Percentiles rank a stretch among this genome's conserved stretches.
These are phyloP conservation scores for Pseudolaguvia tuberculata DNA, from an alignment of 2,113 vertebrate species.

Conservation along the genomic window DNA sequence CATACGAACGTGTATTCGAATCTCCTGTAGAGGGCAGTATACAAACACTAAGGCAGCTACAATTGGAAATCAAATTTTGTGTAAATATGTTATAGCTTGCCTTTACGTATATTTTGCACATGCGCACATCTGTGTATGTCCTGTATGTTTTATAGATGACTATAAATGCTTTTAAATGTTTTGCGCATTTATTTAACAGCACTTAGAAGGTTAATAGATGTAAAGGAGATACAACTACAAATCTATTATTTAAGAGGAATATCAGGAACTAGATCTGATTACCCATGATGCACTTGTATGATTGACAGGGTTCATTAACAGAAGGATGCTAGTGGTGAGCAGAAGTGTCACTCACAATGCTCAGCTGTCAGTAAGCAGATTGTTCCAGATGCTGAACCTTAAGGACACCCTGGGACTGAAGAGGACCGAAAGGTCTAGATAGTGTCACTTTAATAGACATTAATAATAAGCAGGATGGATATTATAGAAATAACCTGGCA, in stretches of 20 bases:
- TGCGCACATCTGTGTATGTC: neutral
- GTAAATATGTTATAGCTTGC: neutral
- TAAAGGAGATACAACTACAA: neutral
- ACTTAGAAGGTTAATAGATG: neutral
- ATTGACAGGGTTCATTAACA: constrained; percentile 25
- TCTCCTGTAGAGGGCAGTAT: constrained; percentile 12
- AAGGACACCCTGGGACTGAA: neutral
- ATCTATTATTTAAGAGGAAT: neutral
- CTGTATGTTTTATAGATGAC: neutral
- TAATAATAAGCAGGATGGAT: neutral
- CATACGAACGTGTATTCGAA: neutral
- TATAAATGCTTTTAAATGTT: neutral
- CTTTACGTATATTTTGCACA: neutral
- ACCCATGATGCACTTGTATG: constrained; percentile 10
- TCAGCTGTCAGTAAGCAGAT: constrained; percentile 14
- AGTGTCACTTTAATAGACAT: neutral
- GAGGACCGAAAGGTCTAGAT: neutral
- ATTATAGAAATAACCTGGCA: neutral
- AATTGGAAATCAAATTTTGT: neutral
- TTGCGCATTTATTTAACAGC: neutral
- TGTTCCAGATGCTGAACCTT: constrained; percentile 14
- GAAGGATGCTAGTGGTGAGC: constrained; percentile 34
- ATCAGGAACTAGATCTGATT: neutral
- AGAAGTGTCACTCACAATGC: constrained; percentile 29
- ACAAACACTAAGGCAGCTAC: neutral